phyloP scores from a whole-genome alignment of 2,888 invertebrate genomes.

The Drosophila prolongata region DNA sequence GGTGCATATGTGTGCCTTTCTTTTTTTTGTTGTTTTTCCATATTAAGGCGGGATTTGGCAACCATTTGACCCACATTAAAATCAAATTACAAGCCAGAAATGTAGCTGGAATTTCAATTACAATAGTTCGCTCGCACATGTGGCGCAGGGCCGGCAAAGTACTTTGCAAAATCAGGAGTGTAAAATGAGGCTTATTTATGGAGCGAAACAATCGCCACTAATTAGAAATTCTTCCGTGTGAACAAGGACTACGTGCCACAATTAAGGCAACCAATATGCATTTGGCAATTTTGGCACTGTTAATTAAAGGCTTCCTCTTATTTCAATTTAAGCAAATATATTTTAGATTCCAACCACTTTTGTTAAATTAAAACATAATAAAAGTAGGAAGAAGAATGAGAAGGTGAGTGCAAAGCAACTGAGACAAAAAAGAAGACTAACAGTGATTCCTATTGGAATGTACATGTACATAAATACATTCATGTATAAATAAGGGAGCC shows the following conservation, averaged over 20 bases:
- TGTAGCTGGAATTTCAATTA: slow-evolving; percentile 69
- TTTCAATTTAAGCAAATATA: too few species aligned
- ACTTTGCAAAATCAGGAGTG: slow-evolving; percentile 30
- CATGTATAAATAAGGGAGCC: slow-evolving; percentile 35
- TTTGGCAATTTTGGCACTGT: too few species aligned
- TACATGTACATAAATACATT: neutral
- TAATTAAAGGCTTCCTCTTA: too few species aligned
- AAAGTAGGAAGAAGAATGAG: too few species aligned
- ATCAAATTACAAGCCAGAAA: slow-evolving; percentile 64
- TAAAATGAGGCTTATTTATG: slow-evolving; percentile 26
- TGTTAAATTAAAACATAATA: too few species aligned
- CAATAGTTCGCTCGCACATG: slow-evolving; percentile 49
- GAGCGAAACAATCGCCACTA: slow-evolving; percentile 19
- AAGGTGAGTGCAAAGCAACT: slow-evolving; percentile 1
- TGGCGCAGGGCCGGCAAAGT: slow-evolving; percentile 3
- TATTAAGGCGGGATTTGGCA: slow-evolving; percentile 4
- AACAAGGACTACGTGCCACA: neutral
- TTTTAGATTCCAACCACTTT: too few species aligned
- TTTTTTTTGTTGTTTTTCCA: slow-evolving; percentile 2
- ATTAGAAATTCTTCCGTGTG: slow-evolving; percentile 19
- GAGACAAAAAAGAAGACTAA: neutral
- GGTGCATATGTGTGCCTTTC: neutral
- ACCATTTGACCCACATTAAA: slow-evolving; percentile 55
- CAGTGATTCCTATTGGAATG: slow-evolving; percentile 1
- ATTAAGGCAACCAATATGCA: neutral